These are phyloP conservation scores for Lapara coniferarum DNA, from an alignment of 2,888 invertebrate genomes.

Conservation along the genomic window DNA sequence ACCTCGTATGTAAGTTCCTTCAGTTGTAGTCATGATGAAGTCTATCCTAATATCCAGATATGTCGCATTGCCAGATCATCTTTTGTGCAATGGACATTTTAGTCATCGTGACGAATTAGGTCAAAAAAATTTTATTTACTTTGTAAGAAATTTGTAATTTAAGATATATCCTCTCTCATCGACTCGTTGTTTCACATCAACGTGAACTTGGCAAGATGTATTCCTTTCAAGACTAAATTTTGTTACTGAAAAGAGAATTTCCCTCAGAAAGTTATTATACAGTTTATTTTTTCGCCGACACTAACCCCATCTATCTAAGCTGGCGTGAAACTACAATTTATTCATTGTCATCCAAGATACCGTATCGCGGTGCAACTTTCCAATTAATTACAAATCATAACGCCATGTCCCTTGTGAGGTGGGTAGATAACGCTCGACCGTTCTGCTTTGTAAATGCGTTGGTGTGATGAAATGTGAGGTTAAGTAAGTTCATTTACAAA, in stretches of 20 bases:
- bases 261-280: neutral
- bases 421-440: slow-evolving; percentile 2
- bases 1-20: too few relatives aligned
- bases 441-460: neutral
- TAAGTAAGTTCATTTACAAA: neutral
- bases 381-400: slow-evolving; percentile 21
- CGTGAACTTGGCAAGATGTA: too few relatives aligned
- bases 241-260: neutral
- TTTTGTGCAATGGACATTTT: too few relatives aligned
- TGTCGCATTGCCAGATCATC: too few relatives aligned
- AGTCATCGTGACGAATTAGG: too few relatives aligned
- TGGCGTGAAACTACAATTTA: slow-evolving; percentile 9
- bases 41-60: too few relatives aligned
- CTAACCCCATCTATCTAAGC: slow-evolving; percentile 9
- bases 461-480: neutral
- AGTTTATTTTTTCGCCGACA: neutral
- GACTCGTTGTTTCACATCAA: too few relatives aligned
- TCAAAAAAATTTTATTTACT: too few relatives aligned
- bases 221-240: neutral
- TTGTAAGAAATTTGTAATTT: too few relatives aligned
- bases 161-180: too few relatives aligned
- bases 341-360: neutral
- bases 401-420: slow-evolving; percentile 5
- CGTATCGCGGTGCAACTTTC: slow-evolving; percentile 15
- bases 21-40: too few relatives aligned